Conservation (phyloP, 2,888 invertebrate species). For the Calliphora vomitoria region DNA sequence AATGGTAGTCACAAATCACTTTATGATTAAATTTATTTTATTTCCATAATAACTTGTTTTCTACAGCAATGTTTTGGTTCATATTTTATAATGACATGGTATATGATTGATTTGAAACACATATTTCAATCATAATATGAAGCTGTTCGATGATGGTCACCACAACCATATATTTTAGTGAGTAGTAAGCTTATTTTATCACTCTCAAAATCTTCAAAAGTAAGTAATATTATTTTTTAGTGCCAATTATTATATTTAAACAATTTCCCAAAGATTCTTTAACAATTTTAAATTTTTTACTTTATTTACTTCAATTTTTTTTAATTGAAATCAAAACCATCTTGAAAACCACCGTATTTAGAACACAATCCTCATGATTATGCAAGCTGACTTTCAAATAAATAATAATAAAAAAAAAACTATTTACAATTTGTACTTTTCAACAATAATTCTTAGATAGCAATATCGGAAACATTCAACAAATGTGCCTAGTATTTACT, state of each 20-base stretch:
- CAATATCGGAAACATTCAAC: slow-evolving; percentile 55
- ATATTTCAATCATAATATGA: no score
- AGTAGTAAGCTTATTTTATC: no score
- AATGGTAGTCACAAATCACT: no score
- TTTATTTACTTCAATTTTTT: neutral
- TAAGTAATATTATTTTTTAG: no score
- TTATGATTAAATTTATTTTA: no score
- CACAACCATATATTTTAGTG: no score
- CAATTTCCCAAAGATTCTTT: neutral
- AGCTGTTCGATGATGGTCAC: no score
- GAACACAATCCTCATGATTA: neutral
- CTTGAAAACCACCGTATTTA: neutral
- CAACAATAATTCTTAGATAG: slow-evolving; percentile 59
- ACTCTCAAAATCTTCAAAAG: no score
- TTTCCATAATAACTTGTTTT: no score
- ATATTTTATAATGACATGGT: no score
- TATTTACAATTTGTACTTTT: slow-evolving; percentile 56
- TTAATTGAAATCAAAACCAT: slow-evolving; percentile 8
- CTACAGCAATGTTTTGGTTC: no score
- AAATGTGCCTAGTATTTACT: slow-evolving; percentile 12
- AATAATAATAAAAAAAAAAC: neutral
- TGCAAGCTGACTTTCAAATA: neutral
- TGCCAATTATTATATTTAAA: neutral
- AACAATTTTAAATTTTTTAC: neutral
- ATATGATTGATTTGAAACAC: no score